Evolutionary conservation across 2,797 vertebrate species (phyloP), one percentile per base, ranked within the genome.

Genomic region (Aplochiton taeniatus): DNA sequence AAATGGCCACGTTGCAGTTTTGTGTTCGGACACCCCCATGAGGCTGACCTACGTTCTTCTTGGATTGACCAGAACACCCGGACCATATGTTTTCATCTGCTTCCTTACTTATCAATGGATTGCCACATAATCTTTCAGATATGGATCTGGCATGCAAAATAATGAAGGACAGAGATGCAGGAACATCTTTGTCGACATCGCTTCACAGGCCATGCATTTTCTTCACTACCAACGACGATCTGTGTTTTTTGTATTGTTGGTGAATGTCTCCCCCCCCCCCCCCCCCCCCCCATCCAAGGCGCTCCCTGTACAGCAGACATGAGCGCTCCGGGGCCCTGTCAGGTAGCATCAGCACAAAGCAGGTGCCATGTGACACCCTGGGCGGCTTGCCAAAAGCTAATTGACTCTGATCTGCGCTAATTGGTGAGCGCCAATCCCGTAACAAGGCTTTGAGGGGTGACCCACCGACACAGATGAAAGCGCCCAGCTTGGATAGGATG

Each of bases 391-490:
- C 87, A 88, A 92, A 92, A 91, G 87, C 88, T 94, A 94, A 94
- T 94, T 94, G 88, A 88, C 82, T 86, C 85, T 91, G 82, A 92
- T 91, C 86, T 87, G 86, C 87, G 85, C 90, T 96, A 95, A 95
- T 95, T 94, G 93, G 90, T 77, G 74, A 89, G 85, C 84, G 83
- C 88, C 91, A 94, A 92, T 94, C 90, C 91, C 88, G 87, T 90
- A 94, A 94, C 90, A 63, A 91, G 90, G 91, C 92, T 94, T 94
- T 94, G 92, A 92, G 93, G 79, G 91, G 88, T 82, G 85, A 91
- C 92, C 90, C 93, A 90, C 90, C 90, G 79, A 88, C 90, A 86
- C 88, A 94, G 91, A 95, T 95, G 89, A 94, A 95, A 95, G 93
- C 83, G 58, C 74, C 77, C 75, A 83, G 88, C 90, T 93, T 93